Conservation (phyloP, 30 jellyfish, hydroid and myxozoan genomes). For the Hydractinia echinata region DNA sequence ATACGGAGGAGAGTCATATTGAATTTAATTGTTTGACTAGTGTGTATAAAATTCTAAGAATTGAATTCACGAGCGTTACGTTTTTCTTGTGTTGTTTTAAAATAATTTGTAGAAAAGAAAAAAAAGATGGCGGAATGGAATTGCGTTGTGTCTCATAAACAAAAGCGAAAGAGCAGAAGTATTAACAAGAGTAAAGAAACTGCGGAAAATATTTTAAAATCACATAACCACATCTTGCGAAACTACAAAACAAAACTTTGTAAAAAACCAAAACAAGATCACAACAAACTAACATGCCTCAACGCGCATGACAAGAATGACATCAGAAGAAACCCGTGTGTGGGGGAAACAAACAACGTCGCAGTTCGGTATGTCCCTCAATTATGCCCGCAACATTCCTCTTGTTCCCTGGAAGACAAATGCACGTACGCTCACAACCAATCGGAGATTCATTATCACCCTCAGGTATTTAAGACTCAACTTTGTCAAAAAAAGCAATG, state of each 20-base stretch:
- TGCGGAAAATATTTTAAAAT: too few relatives aligned
- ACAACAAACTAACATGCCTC: not conserved
- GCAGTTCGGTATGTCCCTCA: not conserved
- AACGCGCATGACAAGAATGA: conserved; percentile 11
- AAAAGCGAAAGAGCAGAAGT: not conserved
- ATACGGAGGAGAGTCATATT: too few relatives aligned
- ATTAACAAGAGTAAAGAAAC: not conserved
- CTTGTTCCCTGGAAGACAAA: not conserved
- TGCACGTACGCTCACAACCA: conserved; percentile 20
- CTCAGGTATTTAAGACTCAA: not conserved
- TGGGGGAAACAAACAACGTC: not conserved
- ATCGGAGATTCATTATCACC: not conserved
- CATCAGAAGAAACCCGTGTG: conserved; percentile 3
- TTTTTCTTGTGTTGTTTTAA: too few relatives aligned
- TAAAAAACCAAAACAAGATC: conserved; percentile 15
- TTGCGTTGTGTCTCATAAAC: not conserved
- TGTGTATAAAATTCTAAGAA: too few relatives aligned
- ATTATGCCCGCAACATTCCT: not conserved
- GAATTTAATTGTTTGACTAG: too few relatives aligned
- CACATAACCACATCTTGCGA: not conserved
- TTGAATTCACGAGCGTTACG: too few relatives aligned
- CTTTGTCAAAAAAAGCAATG: conserved; percentile 9
- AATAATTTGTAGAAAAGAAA: not conserved
- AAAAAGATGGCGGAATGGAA: conserved; percentile 10
- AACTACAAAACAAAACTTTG: not conserved